A percentile compares a stretch with the other conserved stretches of the same genome.
These are phyloP conservation scores for Papilio helenus DNA, from an alignment of 1,140 invertebrate species.

Conservation along the genomic window DNA sequence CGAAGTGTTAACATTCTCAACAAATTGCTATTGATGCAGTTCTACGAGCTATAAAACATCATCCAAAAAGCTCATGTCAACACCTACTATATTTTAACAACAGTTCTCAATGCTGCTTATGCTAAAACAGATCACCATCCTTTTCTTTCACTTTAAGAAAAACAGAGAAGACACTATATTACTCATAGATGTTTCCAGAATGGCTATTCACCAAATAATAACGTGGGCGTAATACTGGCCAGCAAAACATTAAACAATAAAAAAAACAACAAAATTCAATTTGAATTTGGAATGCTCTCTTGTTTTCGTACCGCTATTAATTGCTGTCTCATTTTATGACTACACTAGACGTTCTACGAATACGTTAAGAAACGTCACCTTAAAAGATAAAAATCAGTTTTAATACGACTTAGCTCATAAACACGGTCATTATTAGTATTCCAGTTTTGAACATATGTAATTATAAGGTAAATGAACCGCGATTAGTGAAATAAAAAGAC, in stretches of 20 bases:
- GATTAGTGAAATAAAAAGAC: constrained; percentile 29
- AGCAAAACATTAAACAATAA: constrained; percentile 9
- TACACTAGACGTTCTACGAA: constrained; percentile 24
- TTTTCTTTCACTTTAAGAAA: not conserved
- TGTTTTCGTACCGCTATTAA: constrained; percentile 13
- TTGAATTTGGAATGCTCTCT: constrained; percentile 9
- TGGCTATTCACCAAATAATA: not conserved
- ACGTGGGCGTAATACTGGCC: constrained; percentile 6
- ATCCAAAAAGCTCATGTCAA: not conserved
- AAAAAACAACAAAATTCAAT: constrained; percentile 23
- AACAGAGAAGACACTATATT: not conserved
- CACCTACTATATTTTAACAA: not conserved
- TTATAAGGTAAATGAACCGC: constrained; percentile 54
- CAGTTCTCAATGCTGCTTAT: not conserved
- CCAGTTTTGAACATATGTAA: constrained; percentile 48
- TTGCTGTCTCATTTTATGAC: not conserved
- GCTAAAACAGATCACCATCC: no score
- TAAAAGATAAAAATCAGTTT: constrained; percentile 39
- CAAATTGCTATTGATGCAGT: constrained; percentile 9
- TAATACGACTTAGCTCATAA: constrained; percentile 35
- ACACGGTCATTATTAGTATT: constrained; percentile 47
- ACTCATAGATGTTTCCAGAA: not conserved
- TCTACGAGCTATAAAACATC: not conserved
- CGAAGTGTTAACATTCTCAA: constrained; percentile 3
- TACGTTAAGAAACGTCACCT: constrained; percentile 30